Evolutionary conservation across 2,113 vertebrate species (phyloP).

Genomic region (Chaetura pelagica): DNA sequence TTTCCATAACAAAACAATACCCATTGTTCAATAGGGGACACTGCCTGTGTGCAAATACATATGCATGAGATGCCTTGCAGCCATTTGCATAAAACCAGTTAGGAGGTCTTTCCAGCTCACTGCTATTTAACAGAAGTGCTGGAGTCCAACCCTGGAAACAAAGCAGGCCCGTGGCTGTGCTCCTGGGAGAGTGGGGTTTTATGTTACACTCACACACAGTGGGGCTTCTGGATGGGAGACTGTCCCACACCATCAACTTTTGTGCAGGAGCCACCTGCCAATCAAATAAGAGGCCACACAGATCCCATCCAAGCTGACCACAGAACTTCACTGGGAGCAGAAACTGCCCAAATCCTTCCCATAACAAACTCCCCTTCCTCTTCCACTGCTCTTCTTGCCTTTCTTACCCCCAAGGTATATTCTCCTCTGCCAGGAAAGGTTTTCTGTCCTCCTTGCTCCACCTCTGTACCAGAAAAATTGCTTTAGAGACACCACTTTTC

Average conservation of each 20-base stretch:
- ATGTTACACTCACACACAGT: neutral
- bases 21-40: neutral
- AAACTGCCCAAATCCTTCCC: neutral
- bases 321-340: neutral
- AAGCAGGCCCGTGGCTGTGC: neutral
- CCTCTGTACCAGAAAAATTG: neutral
- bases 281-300: neutral
- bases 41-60: neutral
- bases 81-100: slow-evolving; percentile 30
- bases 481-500: neutral
- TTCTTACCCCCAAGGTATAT: neutral
- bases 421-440: neutral
- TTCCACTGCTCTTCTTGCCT: neutral
- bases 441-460: neutral
- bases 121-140: slow-evolving; percentile 33
- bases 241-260: neutral
- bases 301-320: neutral
- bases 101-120: slow-evolving; percentile 33
- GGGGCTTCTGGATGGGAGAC: neutral
- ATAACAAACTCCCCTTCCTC: neutral
- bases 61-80: neutral
- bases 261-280: neutral
- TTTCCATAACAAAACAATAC: slow-evolving; percentile 32
- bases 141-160: slow-evolving; percentile 6
- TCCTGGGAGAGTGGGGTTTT: neutral